Evolutionary conservation across 2,113 vertebrate genomes (phyloP).

Genomic region (Pteronura brasiliensis): DNA sequence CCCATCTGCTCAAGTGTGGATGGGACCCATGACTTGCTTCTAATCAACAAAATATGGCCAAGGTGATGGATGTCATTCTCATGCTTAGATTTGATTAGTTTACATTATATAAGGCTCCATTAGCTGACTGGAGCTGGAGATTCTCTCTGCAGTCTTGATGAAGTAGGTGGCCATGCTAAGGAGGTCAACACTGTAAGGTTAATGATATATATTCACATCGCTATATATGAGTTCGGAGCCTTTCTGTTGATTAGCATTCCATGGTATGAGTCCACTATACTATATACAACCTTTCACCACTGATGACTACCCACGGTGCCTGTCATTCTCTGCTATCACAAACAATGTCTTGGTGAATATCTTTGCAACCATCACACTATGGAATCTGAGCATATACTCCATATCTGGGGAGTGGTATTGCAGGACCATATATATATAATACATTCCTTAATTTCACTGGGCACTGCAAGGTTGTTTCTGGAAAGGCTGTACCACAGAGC

Average conservation of each 20-base stretch:
- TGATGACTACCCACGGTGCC: background rate
- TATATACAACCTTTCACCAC: background rate
- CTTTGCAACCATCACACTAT: background rate
- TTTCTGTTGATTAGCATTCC: background rate
- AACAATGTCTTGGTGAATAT: background rate
- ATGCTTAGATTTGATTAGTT: background rate
- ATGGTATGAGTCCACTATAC: background rate
- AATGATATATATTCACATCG: background rate
- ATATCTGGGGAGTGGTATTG: background rate
- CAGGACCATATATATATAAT: too few relatives aligned
- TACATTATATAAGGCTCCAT: background rate
- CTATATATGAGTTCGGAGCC: background rate
- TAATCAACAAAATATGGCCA: background rate
- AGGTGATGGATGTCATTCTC: background rate
- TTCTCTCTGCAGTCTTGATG: background rate
- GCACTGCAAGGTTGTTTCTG: background rate
- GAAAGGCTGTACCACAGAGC: background rate
- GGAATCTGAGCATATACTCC: background rate
- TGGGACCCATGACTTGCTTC: background rate
- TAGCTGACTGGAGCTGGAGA: background rate
- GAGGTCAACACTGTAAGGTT: background rate
- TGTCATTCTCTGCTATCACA: background rate
- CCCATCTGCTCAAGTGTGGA: background rate
- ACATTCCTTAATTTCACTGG: background rate
- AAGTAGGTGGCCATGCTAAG: background rate